phyloP scores from a whole-genome alignment of 2,888 invertebrate genomes.

The Allygus modestus region DNA sequence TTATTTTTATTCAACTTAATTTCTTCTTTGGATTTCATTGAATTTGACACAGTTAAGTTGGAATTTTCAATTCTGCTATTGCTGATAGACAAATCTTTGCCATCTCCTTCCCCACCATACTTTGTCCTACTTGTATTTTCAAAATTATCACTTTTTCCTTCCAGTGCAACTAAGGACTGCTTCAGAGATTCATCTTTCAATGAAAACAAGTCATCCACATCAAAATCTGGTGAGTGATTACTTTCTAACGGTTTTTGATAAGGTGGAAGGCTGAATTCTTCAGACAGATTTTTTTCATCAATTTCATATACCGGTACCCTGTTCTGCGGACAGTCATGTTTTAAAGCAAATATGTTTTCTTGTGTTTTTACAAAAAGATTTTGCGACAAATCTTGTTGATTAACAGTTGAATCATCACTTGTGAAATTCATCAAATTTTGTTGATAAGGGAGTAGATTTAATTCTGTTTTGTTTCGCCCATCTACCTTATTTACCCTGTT shows the following conservation, averaged over 20 bases:
- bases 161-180: neutral
- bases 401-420: neutral
- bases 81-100: neutral
- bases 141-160: neutral
- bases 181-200: neutral
- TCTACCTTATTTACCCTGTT: neutral
- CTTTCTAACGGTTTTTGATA: neutral
- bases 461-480: no score
- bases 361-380: slow-evolving; percentile 37
- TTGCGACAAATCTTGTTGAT: neutral
- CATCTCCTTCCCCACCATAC: no score
- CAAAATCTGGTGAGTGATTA: neutral
- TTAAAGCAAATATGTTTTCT: neutral
- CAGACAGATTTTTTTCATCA: neutral
- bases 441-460: no score
- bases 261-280: slow-evolving; percentile 32
- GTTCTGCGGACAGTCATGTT: neutral
- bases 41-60: neutral
- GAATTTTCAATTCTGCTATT: neutral
- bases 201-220: slow-evolving; percentile 49
- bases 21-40: neutral
- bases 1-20: no score
- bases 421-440: no score
- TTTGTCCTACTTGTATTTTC: neutral
- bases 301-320: neutral